Base-by-base conservation (phyloP, 2,797 vertebrate species). In the Gymnothorax reevesii region DNA sequence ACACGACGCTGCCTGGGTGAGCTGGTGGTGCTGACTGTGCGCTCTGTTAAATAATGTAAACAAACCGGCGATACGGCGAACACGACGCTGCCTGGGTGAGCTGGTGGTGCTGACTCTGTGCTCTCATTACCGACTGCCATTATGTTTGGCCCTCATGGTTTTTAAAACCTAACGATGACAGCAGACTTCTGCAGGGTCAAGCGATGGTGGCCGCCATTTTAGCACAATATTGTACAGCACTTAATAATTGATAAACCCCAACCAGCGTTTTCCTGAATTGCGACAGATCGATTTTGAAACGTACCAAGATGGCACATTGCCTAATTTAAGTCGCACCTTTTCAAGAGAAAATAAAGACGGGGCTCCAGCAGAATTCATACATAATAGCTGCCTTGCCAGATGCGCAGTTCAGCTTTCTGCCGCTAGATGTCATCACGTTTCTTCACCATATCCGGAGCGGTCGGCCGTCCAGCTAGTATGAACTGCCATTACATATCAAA, bases 131-230 rank as follows among this genome's bases (percentile, higher is more conserved):
- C 88, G 90, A 93, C 85, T 90, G 57, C 88, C 89, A 89, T 87
- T 88, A 66, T 60, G 54, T 86, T 89, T 71, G 88, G 89, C 91
- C 91, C 91, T 91, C 89, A 92, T 73, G 83, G 86, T 27, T 91
- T 87, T 87, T 2, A 42, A 86, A 85, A 83, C 73, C 60, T 42
- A 42, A 42, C 15, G 77, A 25, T 79, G 79, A 75, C 82, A 86
- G 62, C 59, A 57, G 59, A 42, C 27, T 6, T 25, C 7, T 64
- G 9, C 13, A 20, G 55, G 80, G 64, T 80, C 86, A 7, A 62
- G n/a, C 69, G 83, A 66, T 55, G 86, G 73, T 49, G 9, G 8
- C 25, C 25, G 69, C 57, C 22, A 5, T 33, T 64, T 62, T 60
- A 84, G 82, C 9, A 13, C 33, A 71, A 57, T 84, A 84, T 59